Conservation (phyloP, 2,888 invertebrate genomes). For the Elmis aenea region DNA sequence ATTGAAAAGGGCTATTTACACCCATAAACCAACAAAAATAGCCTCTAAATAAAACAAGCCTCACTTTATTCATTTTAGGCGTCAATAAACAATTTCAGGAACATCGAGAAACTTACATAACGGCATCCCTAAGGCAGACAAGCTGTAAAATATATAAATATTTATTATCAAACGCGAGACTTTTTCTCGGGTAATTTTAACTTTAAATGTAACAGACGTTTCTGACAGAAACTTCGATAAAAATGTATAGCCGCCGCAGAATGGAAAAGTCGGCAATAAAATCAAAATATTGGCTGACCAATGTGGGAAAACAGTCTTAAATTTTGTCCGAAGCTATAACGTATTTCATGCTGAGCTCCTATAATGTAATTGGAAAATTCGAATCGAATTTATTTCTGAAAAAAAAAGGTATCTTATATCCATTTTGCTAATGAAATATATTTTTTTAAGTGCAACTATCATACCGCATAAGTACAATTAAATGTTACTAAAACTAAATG, state of each 20-base stretch:
- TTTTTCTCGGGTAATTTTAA: too few relatives aligned
- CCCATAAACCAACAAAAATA: constrained; percentile 21
- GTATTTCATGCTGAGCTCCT: constrained; percentile 28
- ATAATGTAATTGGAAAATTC: constrained; percentile 34
- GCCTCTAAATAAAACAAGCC: background rate
- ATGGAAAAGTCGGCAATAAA: constrained; percentile 39
- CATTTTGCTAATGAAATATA: too few relatives aligned
- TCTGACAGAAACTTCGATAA: constrained; percentile 19
- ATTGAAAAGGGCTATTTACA: constrained; percentile 40
- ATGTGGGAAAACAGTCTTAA: constrained; percentile 37
- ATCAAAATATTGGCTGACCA: constrained; percentile 42
- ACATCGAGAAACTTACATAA: too few relatives aligned
- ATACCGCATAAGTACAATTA: too few relatives aligned
- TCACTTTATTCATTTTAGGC: background rate
- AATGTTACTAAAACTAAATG: too few relatives aligned
- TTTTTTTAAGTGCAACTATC: too few relatives aligned
- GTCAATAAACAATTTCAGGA: too few relatives aligned
- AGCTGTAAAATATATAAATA: too few relatives aligned
- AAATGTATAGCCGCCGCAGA: constrained; percentile 28
- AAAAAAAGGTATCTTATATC: too few relatives aligned
- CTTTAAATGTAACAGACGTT: constrained; percentile 21
- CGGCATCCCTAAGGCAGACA: too few relatives aligned
- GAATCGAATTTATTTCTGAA: constrained; percentile 25
- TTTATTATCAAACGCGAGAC: too few relatives aligned
- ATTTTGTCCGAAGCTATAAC: constrained; percentile 32